Base-by-base conservation (phyloP, 2,797 vertebrate genomes). In the Discoglossus pictus region DNA sequence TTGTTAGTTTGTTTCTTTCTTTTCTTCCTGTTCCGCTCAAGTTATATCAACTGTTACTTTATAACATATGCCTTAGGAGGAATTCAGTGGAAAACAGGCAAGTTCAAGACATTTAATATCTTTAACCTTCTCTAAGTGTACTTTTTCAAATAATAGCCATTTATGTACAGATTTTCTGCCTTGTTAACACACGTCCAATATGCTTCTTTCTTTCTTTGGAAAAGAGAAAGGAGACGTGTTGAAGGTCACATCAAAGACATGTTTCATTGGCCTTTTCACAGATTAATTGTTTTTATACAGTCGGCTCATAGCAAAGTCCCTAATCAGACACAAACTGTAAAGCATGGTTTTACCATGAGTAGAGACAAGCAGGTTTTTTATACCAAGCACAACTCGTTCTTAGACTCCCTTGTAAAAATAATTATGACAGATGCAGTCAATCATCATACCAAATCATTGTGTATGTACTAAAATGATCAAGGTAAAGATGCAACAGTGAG, bases 341-440 rank as follows among this genome's bases (percentile, higher is more conserved):
- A 55, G 50, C 16, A 40, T 54, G 16, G 39, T 27, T 42, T 27
- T 54, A 61, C 21, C 40, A 54, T 39, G 3, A 54, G 66, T 55
- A 55, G 4, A 38, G 50, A 51, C 50, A 69, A 52, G 66, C 53
- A 61, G 48, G 18, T 11, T 54, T 54, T n/a, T 36, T 4, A 48
- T 18, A 46, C 40, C 38, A 23, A 54, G 59, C 40, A 27, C 59
- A 61, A 23, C 34, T 21, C 55, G 12, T 69, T 62, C 34, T 47
- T 20, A 55, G 34, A 68, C 52, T 51, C 42, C 12, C 58, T n/a
- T 47, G 16, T 47, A 39, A 54, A 68, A 69, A 52, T 48, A 55
- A 54, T 61, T 69, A 55, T 38, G 31, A 7, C 24, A 15, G 34
- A 53, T 27, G 27, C 48, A 40, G 48, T 51, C 47, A 23, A 63